These are phyloP conservation scores for Parelbella ahira DNA, from an alignment of 2,888 invertebrate species.

Conservation along the genomic window DNA sequence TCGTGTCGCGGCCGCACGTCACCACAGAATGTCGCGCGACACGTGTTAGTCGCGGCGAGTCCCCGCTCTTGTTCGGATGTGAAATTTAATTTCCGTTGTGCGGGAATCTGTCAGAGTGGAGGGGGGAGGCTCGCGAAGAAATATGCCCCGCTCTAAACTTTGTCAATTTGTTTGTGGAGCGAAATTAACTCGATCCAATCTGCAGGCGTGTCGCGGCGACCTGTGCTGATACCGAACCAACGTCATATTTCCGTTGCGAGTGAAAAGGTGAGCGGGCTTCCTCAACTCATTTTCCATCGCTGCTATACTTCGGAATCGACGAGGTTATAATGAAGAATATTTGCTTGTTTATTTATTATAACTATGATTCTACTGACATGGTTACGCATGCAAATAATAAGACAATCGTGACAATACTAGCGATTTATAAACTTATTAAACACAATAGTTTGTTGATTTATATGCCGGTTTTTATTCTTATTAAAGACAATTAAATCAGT, in stretches of 20 bases:
- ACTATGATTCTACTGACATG: too few relatives aligned
- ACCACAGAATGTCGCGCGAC: constrained; percentile 44
- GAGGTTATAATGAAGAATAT: too few relatives aligned
- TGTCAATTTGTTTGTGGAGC: constrained; percentile 81
- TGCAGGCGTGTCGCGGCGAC: constrained; percentile 63
- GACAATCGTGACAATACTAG: too few relatives aligned
- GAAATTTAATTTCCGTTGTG: constrained; percentile 80
- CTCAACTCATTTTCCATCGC: not conserved
- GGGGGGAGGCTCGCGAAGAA: constrained; percentile 63
- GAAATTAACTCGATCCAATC: constrained; percentile 81
- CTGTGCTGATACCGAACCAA: constrained; percentile 54
- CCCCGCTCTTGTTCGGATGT: constrained; percentile 77
- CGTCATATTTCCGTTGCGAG: constrained; percentile 56
- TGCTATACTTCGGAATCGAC: not conserved
- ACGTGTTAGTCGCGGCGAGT: constrained; percentile 59
- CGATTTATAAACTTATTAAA: too few relatives aligned
- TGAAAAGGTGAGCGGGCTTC: constrained; percentile 42
- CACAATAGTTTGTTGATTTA: too few relatives aligned
- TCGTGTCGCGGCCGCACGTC: constrained; percentile 42
- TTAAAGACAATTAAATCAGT: too few relatives aligned
- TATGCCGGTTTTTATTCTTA: too few relatives aligned
- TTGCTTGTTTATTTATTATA: too few relatives aligned
- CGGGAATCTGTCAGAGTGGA: constrained; percentile 68
- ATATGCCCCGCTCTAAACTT: constrained; percentile 80
- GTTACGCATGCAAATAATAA: too few relatives aligned